Percentiles rank a stretch among this genome's conserved stretches.
Evolutionary conservation across 37 sponge, comb jelly and placozoan species (phyloP).

Genomic region (Diacarnus erythraeanus): DNA sequence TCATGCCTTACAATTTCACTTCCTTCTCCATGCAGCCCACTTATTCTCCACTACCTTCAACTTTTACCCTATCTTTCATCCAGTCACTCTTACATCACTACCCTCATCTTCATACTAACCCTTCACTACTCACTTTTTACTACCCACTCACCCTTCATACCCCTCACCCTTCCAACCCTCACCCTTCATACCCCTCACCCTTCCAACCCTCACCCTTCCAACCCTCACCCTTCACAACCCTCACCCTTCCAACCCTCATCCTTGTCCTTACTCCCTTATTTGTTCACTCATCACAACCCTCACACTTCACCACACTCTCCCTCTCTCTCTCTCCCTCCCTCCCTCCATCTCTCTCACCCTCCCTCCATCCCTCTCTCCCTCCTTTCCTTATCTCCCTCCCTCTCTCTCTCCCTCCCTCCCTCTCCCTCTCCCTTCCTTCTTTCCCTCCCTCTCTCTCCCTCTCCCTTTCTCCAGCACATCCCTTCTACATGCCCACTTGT

Average conservation of each 20-base stretch:
- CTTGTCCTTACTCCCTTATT: not conserved
- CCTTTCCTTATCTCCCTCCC: conserved; percentile 9
- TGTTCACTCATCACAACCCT: conserved; percentile 12
- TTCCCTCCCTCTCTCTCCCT: too few relatives aligned
- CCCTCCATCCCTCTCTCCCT: not conserved
- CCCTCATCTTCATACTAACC: too few relatives aligned
- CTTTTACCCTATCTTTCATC: too few relatives aligned
- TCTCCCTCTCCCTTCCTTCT: not conserved
- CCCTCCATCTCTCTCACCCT: not conserved
- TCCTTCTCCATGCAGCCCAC: not conserved
- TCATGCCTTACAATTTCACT: too few relatives aligned
- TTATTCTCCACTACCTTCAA: not conserved
- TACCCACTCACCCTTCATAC: conserved; percentile 7
- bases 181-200: not conserved
- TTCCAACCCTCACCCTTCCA: too few relatives aligned
- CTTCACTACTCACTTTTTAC: not conserved
- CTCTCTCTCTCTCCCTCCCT: conserved; percentile 19
- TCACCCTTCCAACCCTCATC: too few relatives aligned
- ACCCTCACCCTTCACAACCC: too few relatives aligned
- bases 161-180: not conserved
- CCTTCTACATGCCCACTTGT: too few relatives aligned
- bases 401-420: conserved; percentile 9
- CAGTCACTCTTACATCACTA: too few relatives aligned
- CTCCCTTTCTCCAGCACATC: too few relatives aligned
- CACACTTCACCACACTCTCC: conserved; percentile 18